phyloP scores from a whole-genome alignment of 2,797 vertebrate genomes.

The Lutjanus campechanus region DNA sequence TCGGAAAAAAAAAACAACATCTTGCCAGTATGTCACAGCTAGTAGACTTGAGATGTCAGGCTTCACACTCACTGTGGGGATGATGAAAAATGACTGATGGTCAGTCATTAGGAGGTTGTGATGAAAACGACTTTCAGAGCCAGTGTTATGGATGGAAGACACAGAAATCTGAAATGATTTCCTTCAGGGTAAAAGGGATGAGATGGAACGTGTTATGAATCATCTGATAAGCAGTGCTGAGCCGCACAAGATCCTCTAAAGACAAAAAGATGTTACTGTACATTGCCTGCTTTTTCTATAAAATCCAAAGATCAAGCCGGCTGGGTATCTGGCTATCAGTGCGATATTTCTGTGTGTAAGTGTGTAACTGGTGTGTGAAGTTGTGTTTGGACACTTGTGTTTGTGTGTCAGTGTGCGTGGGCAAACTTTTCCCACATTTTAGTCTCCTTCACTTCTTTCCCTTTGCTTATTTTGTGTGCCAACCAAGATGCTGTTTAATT shows the following conservation, averaged over 20 bases:
- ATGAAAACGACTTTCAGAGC: constrained; percentile 13
- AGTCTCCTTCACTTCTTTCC: constrained; percentile 1
- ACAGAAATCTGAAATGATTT: constrained; percentile 23
- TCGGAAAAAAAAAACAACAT: constrained; percentile 8
- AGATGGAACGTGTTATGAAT: constrained; percentile 22
- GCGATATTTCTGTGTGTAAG: neutral
- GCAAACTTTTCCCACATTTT: neutral
- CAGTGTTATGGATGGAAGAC: neutral
- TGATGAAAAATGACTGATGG: constrained; percentile 1
- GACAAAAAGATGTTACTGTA: neutral
- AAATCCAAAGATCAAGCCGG: neutral
- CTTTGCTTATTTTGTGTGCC: neutral
- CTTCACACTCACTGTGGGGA: constrained; percentile 10
- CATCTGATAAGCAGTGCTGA: constrained; percentile 20
- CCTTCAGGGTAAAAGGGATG: neutral
- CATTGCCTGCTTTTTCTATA: neutral
- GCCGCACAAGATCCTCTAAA: neutral
- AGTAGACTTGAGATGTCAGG: constrained; percentile 1
- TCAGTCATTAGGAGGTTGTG: constrained; percentile 6
- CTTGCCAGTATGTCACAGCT: constrained; percentile 6
- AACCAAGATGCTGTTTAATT: neutral
- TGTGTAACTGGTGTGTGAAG: neutral
- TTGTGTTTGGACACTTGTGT: neutral
- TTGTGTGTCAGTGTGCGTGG: neutral
- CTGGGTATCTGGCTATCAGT: neutral